Base-by-base conservation (phyloP, 2,888 invertebrate genomes). In the Linnaemya tessellans region DNA sequence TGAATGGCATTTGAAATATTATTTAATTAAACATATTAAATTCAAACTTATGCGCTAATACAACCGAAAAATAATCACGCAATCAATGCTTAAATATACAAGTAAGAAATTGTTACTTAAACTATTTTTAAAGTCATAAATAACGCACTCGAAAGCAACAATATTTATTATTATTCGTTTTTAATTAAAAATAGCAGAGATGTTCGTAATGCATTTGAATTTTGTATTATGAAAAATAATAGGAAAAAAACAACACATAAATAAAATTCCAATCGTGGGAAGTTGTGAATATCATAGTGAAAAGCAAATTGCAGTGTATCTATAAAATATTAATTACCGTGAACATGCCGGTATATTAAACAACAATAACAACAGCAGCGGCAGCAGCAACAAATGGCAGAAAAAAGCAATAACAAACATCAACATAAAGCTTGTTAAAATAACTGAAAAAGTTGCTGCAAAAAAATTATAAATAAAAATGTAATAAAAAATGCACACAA, bases 281-380 rank as follows among this genome's bases (percentile, higher is more conserved):
- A 81, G 81, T 79, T 80, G 64, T 70, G 46, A 75, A 54, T 64
- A 46, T 25, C 67, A 79, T n/a, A 58, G 70, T 58, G 73, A 64
- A 73, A 78, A 80, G n/a, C 65, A 78, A 79, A 85, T 85, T 79
- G 70, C 68, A 73, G 46, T 65, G 74, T 70, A 20, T 51, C 51
- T 51, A 75, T 65, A 68, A 82, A 81, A 82, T 82, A 82, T 82
- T 81, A 81, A 85, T 85, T 81, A 82, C 65, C 75, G 73, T 71
- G 70, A 74, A 80, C 60, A 85, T 82, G 79, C 82, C 85, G 85
- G 85, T 71, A 75, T 71, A 74, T 51, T 58, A 60, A 85, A 75
- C 70, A 84, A 67, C 64, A 84, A 56, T 51, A 75, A 64, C 54
- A 77, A 80, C 11, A 62, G 38, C 71, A 60, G 46, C 43, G 71